These are phyloP conservation scores for Struthidea cinerea DNA, from an alignment of 2,113 vertebrate genomes.

Conservation along the genomic window DNA sequence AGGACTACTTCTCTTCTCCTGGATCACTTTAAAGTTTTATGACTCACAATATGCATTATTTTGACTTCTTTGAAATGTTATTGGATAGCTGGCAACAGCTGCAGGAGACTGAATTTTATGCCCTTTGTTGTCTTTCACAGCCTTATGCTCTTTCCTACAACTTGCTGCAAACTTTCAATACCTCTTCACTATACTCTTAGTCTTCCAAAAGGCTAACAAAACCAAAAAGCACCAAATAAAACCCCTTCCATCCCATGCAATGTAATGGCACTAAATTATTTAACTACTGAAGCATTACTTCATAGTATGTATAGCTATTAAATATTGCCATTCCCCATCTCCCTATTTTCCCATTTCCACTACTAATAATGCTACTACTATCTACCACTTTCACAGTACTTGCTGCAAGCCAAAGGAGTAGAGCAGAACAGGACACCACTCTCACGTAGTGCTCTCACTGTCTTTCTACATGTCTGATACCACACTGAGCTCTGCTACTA, in stretches of 20 bases:
- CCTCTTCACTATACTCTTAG: background rate
- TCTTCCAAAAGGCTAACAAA: background rate
- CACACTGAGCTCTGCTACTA: background rate
- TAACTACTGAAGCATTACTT: background rate
- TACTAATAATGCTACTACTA: background rate
- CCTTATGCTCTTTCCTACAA: background rate
- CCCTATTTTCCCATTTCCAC: background rate
- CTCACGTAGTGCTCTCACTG: background rate
- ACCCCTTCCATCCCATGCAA: background rate
- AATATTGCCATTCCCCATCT: background rate
- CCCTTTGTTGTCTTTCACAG: background rate
- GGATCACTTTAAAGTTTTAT: background rate
- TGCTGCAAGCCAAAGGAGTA: background rate
- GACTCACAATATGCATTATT: background rate
- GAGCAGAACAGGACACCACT: background rate
- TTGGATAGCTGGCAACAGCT: background rate
- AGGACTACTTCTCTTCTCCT: background rate
- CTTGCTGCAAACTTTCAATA: background rate
- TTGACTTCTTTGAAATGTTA: background rate
- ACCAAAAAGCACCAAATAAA: background rate
- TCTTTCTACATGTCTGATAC: background rate
- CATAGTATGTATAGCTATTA: background rate
- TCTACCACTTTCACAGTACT: background rate
- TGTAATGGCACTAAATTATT: background rate
- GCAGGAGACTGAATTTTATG: background rate